phyloP scores from a whole-genome alignment of 1,140 invertebrate genomes.

The Linepithema humile region DNA sequence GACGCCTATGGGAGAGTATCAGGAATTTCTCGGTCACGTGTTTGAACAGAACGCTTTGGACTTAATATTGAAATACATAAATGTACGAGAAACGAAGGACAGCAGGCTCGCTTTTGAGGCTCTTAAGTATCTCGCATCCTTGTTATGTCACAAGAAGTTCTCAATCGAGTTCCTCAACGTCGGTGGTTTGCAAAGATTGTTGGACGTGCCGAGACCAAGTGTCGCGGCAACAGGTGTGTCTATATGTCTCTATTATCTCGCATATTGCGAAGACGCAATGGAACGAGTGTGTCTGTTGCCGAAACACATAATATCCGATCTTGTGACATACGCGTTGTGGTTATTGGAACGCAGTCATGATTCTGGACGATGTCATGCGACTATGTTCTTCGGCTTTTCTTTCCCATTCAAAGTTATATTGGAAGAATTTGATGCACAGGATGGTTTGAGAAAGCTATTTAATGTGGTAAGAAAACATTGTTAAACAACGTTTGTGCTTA shows the following conservation, averaged over 20 bases:
- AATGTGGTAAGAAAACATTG: conserved; percentile 90
- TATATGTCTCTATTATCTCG: conserved; percentile 97
- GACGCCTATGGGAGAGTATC: conserved; percentile 98
- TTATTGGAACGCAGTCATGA: conserved; percentile 97
- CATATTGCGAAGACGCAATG: conserved; percentile 99
- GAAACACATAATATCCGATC: conserved; percentile 90
- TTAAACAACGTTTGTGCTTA: neutral
- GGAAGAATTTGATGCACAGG: conserved; percentile 96
- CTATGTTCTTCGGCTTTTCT: conserved; percentile 98
- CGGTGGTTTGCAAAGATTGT: conserved; percentile 92
- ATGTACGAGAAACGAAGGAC: conserved; percentile 94
- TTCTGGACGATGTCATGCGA: conserved; percentile 97
- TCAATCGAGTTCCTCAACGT: conserved; percentile 96
- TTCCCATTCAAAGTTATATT: conserved; percentile 96
- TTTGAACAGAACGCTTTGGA: conserved; percentile 96
- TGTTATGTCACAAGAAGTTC: conserved; percentile 99
- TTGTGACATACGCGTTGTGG: conserved; percentile 96
- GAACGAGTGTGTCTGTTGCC: conserved; percentile 95
- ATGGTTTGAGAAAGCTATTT: conserved; percentile 95
- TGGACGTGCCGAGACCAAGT: conserved; percentile 95
- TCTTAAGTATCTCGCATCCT: conserved; percentile 95
- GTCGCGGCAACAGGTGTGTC: conserved; percentile 98
- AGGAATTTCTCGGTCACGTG: conserved; percentile 96
- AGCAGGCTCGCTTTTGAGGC: conserved; percentile 97
- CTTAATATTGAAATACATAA: conserved; percentile 95